These are phyloP conservation scores for Rhea pennata DNA, from an alignment of 2,113 vertebrate species.

Conservation along the genomic window DNA sequence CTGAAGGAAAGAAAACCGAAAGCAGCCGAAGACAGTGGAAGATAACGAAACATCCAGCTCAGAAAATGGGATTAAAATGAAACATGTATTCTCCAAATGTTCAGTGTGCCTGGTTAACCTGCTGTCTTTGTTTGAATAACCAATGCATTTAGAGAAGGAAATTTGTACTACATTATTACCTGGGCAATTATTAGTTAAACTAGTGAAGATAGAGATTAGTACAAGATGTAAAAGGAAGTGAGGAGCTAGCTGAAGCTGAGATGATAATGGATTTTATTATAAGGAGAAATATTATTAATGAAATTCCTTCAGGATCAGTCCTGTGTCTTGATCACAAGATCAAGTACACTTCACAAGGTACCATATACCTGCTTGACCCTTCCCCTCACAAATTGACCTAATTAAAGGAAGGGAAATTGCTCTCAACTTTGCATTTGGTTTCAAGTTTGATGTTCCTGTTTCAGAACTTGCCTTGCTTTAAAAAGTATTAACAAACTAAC, in stretches of 20 bases:
- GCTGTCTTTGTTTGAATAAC: not conserved
- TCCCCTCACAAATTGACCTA: not conserved
- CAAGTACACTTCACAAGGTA: not conserved
- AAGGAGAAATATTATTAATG: not conserved
- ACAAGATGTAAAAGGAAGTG: not conserved
- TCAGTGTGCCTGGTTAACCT: not conserved
- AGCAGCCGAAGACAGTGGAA: not conserved
- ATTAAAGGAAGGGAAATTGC: not conserved
- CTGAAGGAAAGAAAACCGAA: not conserved
- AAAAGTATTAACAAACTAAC: not conserved
- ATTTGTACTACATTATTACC: not conserved
- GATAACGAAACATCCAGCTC: not conserved
- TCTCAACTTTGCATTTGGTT: not conserved
- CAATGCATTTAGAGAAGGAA: not conserved
- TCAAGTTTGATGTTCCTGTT: not conserved
- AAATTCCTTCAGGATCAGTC: not conserved
- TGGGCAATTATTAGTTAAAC: not conserved
- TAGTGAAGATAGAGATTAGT: not conserved
- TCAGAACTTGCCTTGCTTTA: not conserved
- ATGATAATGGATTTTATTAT: slow-evolving; percentile 19
- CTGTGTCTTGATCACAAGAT: too few relatives aligned
- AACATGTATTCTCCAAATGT: not conserved
- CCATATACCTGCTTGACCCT: not conserved
- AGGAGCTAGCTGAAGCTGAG: not conserved
- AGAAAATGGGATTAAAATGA: not conserved